A percentile compares a stretch with the other conserved stretches of the same genome.
These are phyloP conservation scores for Sceloporus tristichus DNA, from an alignment of 2,113 vertebrate genomes.

Conservation along the genomic window DNA sequence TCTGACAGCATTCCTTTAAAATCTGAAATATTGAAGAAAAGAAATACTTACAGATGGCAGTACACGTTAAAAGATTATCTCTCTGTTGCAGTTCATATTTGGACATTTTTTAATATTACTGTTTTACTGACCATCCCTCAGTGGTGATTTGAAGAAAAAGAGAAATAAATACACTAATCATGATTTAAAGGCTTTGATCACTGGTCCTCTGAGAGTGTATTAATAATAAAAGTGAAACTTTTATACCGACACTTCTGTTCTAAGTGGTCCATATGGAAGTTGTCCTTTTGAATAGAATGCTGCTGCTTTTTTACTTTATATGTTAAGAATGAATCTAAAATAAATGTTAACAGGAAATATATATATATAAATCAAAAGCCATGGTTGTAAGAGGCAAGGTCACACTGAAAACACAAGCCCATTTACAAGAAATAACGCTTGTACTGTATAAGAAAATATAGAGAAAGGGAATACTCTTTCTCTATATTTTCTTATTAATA, in stretches of 20 bases:
- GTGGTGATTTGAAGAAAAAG: not conserved
- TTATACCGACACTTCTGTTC: not conserved
- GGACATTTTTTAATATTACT: not conserved
- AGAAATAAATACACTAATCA: constrained; percentile 12
- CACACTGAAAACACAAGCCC: not conserved
- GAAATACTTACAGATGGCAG: not conserved
- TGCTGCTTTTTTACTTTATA: not conserved
- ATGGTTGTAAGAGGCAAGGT: not conserved
- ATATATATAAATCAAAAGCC: not conserved
- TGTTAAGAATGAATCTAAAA: not conserved
- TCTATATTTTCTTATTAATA: too few species aligned
- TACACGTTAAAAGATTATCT: constrained; percentile 25
- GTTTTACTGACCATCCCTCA: constrained; percentile 7
- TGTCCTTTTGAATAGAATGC: not conserved
- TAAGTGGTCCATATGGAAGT: not conserved
- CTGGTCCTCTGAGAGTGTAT: not conserved
- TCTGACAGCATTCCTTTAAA: not conserved
- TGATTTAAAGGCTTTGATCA: not conserved
- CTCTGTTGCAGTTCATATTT: constrained; percentile 34
- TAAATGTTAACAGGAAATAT: not conserved
- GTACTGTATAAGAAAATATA: constrained; percentile 1
- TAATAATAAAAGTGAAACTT: constrained; percentile 34
- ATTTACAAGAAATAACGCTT: constrained; percentile 14
- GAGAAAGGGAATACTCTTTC: not conserved
- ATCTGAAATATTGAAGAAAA: not conserved